phyloP scores from a whole-genome alignment of 2,113 vertebrate genomes.

The Chamaea fasciata region DNA sequence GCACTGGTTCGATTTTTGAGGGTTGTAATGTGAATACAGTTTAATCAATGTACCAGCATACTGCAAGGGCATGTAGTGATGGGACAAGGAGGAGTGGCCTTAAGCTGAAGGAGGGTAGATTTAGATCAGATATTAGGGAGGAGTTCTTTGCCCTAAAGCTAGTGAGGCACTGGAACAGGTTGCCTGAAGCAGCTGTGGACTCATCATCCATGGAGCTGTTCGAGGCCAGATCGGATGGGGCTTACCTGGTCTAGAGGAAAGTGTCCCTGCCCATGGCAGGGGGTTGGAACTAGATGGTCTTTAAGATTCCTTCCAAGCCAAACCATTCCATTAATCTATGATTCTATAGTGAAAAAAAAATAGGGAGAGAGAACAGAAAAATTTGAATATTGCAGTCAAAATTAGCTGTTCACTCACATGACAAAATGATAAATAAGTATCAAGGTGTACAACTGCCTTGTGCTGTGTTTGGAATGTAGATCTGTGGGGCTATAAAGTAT shows the following conservation, averaged over 20 bases:
- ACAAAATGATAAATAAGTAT: neutral
- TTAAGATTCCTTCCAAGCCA: neutral
- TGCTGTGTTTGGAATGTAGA: neutral
- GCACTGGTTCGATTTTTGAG: neutral
- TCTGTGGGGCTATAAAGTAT: neutral
- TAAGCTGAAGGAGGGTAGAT: neutral
- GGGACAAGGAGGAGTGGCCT: neutral
- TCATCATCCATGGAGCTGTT: neutral
- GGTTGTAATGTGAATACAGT: neutral
- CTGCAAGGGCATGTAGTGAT: fast-evolving
- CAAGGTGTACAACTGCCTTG: neutral
- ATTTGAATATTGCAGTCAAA: neutral
- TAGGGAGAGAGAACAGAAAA: neutral
- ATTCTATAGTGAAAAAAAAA: neutral
- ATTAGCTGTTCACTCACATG: neutral
- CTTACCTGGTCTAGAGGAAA: neutral
- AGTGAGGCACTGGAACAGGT: neutral
- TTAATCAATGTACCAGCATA: neutral
- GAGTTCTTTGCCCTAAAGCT: neutral
- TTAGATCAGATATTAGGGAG: neutral
- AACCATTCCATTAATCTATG: neutral
- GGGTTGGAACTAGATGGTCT: neutral
- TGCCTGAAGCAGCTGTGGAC: neutral
- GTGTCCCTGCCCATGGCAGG: no score
- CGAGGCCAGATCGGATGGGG: fast-evolving